Percentiles rank a stretch among this genome's conserved stretches.
Conservation (phyloP, 2,113 vertebrate genomes). For the Cottus gobio region DNA sequence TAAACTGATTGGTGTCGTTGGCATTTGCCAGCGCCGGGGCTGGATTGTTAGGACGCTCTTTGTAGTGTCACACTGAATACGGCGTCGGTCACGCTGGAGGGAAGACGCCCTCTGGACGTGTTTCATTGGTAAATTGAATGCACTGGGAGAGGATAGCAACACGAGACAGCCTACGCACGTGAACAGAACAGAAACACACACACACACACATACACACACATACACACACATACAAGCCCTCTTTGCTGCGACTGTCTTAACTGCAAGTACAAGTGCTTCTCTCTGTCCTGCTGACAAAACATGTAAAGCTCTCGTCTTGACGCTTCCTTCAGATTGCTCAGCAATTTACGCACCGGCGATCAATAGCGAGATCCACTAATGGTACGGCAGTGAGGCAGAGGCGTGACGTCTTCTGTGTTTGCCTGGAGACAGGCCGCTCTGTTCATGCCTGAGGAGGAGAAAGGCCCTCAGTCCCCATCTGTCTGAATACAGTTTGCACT, state of each 20-base stretch:
- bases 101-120: constrained; percentile 20
- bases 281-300: constrained; percentile 57
- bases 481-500: constrained; percentile 32
- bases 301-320: constrained; percentile 36
- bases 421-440: constrained; percentile 71
- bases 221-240: constrained; percentile 1
- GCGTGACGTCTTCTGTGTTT: constrained; percentile 66
- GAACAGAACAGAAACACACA: constrained; percentile 23
- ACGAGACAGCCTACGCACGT: constrained; percentile 8
- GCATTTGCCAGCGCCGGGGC: constrained; percentile 53
- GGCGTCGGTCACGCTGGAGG: constrained; percentile 13
- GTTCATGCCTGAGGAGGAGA: constrained; percentile 69
- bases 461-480: constrained; percentile 69
- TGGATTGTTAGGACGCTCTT: constrained; percentile 45
- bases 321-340: constrained; percentile 67
- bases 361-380: constrained; percentile 79
- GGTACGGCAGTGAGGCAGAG: constrained; percentile 71
- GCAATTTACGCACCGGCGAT: constrained; percentile 60
- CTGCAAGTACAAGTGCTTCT: constrained; percentile 23
- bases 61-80: constrained; percentile 37
- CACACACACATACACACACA: constrained; percentile 9
- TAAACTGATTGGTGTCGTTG: constrained; percentile 68
- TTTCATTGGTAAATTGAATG: constrained; percentile 40
- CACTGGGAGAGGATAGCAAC: constrained; percentile 10
- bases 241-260: constrained; percentile 32